Conservation (phyloP, 92 coral and sea anemone species). For the Bergia puertoricense region DNA sequence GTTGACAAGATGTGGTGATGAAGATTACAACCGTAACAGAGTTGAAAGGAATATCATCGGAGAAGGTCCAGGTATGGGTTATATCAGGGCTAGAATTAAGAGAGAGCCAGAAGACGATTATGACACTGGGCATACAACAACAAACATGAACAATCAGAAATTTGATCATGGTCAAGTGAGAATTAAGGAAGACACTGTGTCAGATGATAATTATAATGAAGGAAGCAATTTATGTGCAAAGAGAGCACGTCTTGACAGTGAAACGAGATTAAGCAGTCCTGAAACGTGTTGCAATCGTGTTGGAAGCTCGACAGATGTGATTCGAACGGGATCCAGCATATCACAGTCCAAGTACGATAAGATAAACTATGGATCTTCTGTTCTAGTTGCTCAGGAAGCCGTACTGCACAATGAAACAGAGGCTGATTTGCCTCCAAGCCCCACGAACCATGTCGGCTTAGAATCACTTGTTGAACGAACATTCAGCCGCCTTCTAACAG, state of each 20-base stretch:
- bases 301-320: slow-evolving; percentile 30
- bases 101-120: not conserved
- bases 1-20: not conserved
- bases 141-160: not conserved
- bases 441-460: not conserved
- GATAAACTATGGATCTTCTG: not conserved
- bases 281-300: slow-evolving; percentile 13
- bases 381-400: slow-evolving; percentile 9
- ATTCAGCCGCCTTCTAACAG: not conserved
- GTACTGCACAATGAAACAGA: not conserved
- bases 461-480: not conserved
- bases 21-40: not conserved
- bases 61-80: not conserved
- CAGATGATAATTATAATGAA: not conserved
- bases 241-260: not conserved
- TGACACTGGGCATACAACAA: not conserved
- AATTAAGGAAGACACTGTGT: not conserved
- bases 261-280: slow-evolving; percentile 1
- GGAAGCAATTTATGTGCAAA: not conserved
- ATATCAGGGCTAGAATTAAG: not conserved
- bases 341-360: not conserved
- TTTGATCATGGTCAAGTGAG: not conserved
- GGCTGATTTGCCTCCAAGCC: slow-evolving; percentile 21
- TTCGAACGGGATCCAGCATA: not conserved
- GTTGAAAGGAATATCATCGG: not conserved